A percentile compares a stretch with the other conserved stretches of the same genome.
phyloP scores from a whole-genome alignment of 1,140 invertebrate genomes.

The Apis florea region DNA sequence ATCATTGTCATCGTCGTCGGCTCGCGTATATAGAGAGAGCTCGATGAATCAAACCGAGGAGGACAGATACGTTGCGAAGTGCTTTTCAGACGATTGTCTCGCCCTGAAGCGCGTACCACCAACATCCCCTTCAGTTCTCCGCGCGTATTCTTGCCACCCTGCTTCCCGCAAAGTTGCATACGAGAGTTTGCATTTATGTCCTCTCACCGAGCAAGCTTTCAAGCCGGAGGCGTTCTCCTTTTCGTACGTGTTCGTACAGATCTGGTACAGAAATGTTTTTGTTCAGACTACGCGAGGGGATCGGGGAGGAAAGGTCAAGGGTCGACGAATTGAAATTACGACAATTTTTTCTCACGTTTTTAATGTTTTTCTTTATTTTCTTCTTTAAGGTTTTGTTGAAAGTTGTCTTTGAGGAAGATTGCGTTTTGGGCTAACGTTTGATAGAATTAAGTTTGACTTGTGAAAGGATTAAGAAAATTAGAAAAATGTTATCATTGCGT shows the following conservation, averaged over 20 bases:
- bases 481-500: too few relatives aligned
- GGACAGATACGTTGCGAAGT: neutral
- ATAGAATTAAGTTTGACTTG: too few relatives aligned
- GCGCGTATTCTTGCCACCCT: slow-evolving; percentile 20
- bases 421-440: too few relatives aligned
- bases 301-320: neutral
- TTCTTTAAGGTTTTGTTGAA: too few relatives aligned
- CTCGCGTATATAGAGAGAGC: too few relatives aligned
- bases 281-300: neutral
- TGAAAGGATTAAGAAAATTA: too few relatives aligned
- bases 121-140: neutral
- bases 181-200: slow-evolving; percentile 36
- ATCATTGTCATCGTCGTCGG: neutral
- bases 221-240: neutral
- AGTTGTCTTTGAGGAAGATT: too few relatives aligned
- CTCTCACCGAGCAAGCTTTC: neutral
- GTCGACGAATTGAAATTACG: too few relatives aligned
- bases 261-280: neutral
- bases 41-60: neutral
- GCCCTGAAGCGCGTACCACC: neutral
- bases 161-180: slow-evolving; percentile 21
- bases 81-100: neutral
- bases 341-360: too few relatives aligned
- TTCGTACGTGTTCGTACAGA: neutral
- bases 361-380: too few relatives aligned